Percentiles rank a stretch among this genome's conserved stretches.
Conservation (phyloP, 2,888 invertebrate genomes). For the Sycophila texana region DNA sequence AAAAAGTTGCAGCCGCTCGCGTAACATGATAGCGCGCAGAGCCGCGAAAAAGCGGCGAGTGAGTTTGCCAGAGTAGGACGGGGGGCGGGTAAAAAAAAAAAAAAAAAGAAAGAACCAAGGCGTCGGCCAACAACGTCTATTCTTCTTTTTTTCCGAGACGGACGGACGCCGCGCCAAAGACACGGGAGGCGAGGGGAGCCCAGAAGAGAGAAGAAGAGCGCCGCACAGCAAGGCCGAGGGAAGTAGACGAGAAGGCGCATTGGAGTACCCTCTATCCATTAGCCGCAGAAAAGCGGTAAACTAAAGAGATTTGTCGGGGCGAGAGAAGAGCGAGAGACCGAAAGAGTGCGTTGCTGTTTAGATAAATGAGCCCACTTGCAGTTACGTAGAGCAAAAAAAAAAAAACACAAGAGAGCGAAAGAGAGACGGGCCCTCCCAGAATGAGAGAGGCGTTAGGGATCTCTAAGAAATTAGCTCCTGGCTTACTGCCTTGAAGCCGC, state of each 20-base stretch:
- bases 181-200: not conserved
- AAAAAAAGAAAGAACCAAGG: not conserved
- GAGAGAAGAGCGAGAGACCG: not conserved
- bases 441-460: not conserved
- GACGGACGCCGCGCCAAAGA: not conserved
- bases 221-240: not conserved
- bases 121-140: conserved; percentile 14
- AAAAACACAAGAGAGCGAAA: not conserved
- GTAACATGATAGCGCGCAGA: not conserved
- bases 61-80: not conserved
- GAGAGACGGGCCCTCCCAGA: not conserved
- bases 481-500: not conserved
- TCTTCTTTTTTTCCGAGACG: conserved; percentile 26
- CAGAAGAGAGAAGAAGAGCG: not conserved
- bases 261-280: conserved; percentile 34
- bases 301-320: conserved; percentile 38
- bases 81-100: not conserved
- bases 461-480: conserved; percentile 22
- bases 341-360: conserved; percentile 17
- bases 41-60: not conserved
- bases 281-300: conserved; percentile 26
- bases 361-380: conserved; percentile 29
- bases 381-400: not conserved
- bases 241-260: conserved; percentile 5
- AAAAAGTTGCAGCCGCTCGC: not conserved